phyloP scores from a whole-genome alignment of 37 sponge, comb jelly and placozoan genomes.

The Ephydatia muelleri region DNA sequence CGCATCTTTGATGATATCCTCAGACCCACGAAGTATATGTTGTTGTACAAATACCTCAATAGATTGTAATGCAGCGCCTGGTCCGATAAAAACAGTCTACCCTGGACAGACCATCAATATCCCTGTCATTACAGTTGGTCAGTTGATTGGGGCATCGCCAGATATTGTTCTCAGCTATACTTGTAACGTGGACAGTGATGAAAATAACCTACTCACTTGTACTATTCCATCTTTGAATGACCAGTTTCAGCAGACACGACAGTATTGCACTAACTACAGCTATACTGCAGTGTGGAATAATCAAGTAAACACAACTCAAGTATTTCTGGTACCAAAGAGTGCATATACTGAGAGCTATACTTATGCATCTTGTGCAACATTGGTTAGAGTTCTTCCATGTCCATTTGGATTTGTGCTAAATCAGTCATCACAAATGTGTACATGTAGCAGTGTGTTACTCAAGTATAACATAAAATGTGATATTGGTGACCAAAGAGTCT shows the following conservation, averaged over 20 bases:
- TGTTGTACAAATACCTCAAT: not conserved
- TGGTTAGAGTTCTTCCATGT: not conserved
- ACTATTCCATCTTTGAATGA: not conserved
- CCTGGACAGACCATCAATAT: constrained; percentile 3
- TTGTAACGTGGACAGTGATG: not conserved
- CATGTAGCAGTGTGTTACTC: not conserved
- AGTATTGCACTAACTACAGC: not conserved
- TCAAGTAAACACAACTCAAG: not conserved
- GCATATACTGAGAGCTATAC: not conserved
- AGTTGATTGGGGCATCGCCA: not conserved
- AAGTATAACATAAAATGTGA: not conserved
- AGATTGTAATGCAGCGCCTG: not conserved
- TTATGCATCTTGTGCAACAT: not conserved
- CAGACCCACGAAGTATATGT: not conserved
- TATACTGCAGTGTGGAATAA: not conserved
- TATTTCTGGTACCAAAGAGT: not conserved
- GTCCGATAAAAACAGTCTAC: not conserved
- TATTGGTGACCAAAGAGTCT: not conserved
- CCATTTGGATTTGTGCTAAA: not conserved
- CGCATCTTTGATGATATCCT: not conserved
- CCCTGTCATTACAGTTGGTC: not conserved
- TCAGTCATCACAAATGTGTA: not conserved
- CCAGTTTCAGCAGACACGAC: not conserved
- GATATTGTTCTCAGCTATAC: not conserved
- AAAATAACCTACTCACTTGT: not conserved